Evolutionary conservation across 1,140 invertebrate genomes (phyloP).

Genomic region (Trichonephila inaurata): DNA sequence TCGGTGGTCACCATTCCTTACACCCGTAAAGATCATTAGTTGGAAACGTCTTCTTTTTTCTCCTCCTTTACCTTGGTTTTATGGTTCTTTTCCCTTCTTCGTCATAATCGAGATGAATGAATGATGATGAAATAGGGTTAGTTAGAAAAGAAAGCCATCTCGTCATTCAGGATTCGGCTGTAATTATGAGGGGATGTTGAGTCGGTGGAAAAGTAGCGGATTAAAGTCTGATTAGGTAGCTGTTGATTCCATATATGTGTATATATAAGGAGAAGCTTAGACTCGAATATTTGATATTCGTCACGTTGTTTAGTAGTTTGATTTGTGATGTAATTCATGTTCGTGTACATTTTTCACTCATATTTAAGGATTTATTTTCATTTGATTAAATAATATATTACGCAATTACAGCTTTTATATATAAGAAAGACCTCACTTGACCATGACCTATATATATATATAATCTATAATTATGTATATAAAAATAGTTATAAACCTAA

Average conservation of each 20-base stretch:
- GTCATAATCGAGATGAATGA: constrained; percentile 23
- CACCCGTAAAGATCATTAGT: constrained; percentile 38
- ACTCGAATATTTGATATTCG: no score
- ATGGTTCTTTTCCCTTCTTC: not conserved
- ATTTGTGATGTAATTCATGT: no score
- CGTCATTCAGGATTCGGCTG: not conserved
- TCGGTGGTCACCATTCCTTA: not conserved
- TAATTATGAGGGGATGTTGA: not conserved
- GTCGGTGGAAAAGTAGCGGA: not conserved
- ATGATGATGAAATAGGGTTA: constrained; percentile 10
- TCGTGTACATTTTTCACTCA: no score
- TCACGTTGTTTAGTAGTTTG: no score
- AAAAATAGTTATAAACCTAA: no score
- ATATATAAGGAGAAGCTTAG: not conserved
- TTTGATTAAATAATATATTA: no score
- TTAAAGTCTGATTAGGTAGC: not conserved
- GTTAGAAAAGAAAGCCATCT: constrained; percentile 30
- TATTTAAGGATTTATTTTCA: no score
- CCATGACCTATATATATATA: no score
- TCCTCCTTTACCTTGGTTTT: constrained; percentile 5
- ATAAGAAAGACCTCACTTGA: no score
- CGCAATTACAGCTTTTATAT: no score
- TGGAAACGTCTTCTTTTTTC: constrained; percentile 22
- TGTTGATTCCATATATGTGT: not conserved
- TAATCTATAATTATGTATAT: no score